Evolutionary conservation across 1,140 invertebrate genomes (phyloP), one percentile per base, ranked within the genome.

Genomic region (Danaus plexippus): DNA sequence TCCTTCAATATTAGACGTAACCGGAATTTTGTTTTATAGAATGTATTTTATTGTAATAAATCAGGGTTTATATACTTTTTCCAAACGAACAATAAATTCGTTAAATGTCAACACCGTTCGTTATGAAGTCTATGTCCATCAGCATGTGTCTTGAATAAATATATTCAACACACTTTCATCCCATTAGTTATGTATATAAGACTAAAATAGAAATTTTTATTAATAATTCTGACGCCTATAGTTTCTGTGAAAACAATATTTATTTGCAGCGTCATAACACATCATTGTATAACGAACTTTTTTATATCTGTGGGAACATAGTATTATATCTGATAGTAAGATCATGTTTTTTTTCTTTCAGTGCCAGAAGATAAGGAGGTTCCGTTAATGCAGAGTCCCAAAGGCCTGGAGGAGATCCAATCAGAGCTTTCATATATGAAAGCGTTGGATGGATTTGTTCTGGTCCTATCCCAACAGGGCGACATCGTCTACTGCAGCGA

Each of bases 401-500:
- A 82, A 63, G 74, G 70, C 3, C 64, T 82, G 42, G 82, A 87
- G 55, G 83, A 87, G 41, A 62, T 84, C 51, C 75, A 77, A 9
- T 80, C 89, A 56, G 91, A 93, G 69, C 80, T 90, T 47, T 81
- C 91, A 0, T 92, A 92, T 71, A 89, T 94, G 61, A 92, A 95
- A 87, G 94, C 95, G 3, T 80, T 98, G 54, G 95, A 97, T 76
- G 96, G 96, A 2, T 97, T 98, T 82, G 88, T 97, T 15, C 68
- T 98, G 56, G 92, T 96, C 13, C 75, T 97, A 9, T 94, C 95
- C 0, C 91, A 91, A 61, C 95, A 97, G 66, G 97, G 96, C 9
- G 95, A 97, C 75, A 94, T 98, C 66, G 91, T 96, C 9, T 98
- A 96, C 84, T 90, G 96, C 48, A 97, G 96, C 7, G 95, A 97